These are phyloP conservation scores for Meles meles DNA, from an alignment of 2,113 vertebrate species.

Conservation along the genomic window DNA sequence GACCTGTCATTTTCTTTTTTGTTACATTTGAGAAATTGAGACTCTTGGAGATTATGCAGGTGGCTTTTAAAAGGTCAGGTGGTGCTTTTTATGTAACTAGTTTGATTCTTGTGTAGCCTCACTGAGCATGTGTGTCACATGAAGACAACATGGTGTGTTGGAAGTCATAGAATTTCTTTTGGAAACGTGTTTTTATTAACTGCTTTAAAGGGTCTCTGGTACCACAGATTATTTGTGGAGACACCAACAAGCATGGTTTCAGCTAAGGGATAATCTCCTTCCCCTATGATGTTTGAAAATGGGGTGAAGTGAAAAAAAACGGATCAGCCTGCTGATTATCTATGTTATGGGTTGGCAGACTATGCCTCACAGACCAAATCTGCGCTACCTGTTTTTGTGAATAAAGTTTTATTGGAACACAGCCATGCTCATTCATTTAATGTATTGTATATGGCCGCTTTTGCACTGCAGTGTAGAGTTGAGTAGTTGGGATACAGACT, in stretches of 20 bases:
- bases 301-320: background rate
- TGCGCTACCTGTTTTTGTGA: background rate
- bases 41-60: slow-evolving; percentile 37
- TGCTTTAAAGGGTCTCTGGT: background rate
- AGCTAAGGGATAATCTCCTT: background rate
- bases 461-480: background rate
- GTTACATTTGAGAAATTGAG: slow-evolving; percentile 56
- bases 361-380: background rate
- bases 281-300: background rate
- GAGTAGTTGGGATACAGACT: background rate
- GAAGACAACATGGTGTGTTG: slow-evolving; percentile 27
- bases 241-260: background rate
- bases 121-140: slow-evolving; percentile 16
- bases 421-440: background rate
- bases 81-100: slow-evolving; percentile 8
- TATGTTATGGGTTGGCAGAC: background rate
- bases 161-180: slow-evolving; percentile 56
- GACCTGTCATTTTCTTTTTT: slow-evolving; percentile 42
- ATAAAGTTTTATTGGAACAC: slow-evolving; percentile 43
- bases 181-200: slow-evolving; percentile 40
- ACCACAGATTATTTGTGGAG: background rate
- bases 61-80: slow-evolving; percentile 38
- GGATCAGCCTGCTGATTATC: background rate
- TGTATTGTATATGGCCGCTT: background rate
- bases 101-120: slow-evolving; percentile 20